Percentiles rank a stretch among this genome's conserved stretches.
phyloP scores from a whole-genome alignment of 2,113 vertebrate species.

The Dissostichus mawsoni region DNA sequence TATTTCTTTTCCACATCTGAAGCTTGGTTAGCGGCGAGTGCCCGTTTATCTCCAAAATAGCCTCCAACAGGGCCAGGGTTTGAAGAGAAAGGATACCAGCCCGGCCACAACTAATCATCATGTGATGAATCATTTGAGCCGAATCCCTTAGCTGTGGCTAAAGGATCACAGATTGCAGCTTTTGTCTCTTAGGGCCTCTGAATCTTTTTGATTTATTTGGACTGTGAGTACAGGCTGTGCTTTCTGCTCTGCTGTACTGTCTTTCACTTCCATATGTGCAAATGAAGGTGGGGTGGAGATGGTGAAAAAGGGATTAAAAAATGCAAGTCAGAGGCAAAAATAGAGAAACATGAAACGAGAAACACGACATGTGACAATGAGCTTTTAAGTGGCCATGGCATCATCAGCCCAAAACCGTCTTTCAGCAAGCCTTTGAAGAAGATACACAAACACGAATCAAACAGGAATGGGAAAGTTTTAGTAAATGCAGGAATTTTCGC shows the following conservation, averaged over 20 bases:
- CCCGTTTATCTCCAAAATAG: constrained; percentile 75
- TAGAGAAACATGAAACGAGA: neutral
- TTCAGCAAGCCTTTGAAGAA: constrained; percentile 31
- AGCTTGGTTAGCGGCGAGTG: constrained; percentile 53
- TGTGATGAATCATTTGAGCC: constrained; percentile 81
- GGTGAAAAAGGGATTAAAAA: neutral
- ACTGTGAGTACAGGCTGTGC: constrained; percentile 31
- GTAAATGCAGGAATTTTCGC: constrained; percentile 1
- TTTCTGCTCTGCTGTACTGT: constrained; percentile 22
- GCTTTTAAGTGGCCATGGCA: constrained; percentile 20
- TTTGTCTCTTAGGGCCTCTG: constrained; percentile 43
- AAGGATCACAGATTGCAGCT: constrained; percentile 70
- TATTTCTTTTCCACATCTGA: constrained; percentile 79
- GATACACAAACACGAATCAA: constrained; percentile 35
- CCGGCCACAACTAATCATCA: constrained; percentile 75
- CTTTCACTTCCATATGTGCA: constrained; percentile 37
- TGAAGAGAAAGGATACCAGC: constrained; percentile 68
- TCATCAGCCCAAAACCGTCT: constrained; percentile 37
- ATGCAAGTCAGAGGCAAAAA: constrained; percentile 11
- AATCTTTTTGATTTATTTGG: constrained; percentile 63
- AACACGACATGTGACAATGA: constrained; percentile 13
- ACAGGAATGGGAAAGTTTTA: constrained; percentile 2
- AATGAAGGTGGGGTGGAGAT: constrained; percentile 1
- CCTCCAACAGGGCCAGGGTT: constrained; percentile 60
- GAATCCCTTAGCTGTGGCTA: constrained; percentile 71